Conservation (phyloP, 2,113 vertebrate species). For the Lophochroa leadbeateri region DNA sequence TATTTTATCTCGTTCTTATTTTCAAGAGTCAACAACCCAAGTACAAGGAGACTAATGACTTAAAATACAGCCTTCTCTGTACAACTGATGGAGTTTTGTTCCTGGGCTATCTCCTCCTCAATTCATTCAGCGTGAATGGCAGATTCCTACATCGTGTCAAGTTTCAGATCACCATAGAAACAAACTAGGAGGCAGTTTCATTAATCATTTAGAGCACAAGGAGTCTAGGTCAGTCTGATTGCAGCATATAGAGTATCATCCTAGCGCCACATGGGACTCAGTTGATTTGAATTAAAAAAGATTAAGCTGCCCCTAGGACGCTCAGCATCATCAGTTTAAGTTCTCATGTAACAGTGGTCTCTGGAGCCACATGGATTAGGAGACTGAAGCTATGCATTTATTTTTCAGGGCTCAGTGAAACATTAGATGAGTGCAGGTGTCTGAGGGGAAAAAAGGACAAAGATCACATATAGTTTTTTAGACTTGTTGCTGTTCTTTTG, state of each 20-base stretch:
- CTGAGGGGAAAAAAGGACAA: conserved; percentile 80
- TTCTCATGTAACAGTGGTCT: conserved; percentile 97
- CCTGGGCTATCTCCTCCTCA: conserved; percentile 66
- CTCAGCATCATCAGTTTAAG: conserved; percentile 90
- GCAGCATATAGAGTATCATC: conserved; percentile 99
- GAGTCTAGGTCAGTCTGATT: conserved; percentile 99
- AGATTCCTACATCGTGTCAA: conserved; percentile 96
- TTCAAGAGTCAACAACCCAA: conserved; percentile 47
- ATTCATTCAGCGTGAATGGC: conserved; percentile 83
- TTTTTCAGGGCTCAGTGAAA: conserved; percentile 97
- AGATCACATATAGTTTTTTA: conserved; percentile 79
- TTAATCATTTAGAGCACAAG: conserved; percentile 99
- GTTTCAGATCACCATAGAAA: conserved; percentile 98
- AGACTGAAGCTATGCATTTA: conserved; percentile 96
- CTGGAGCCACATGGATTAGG: conserved; percentile 99
- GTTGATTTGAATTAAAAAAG: conserved; percentile 97
- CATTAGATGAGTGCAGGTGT: conserved; percentile 97
- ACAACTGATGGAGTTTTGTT: conserved; percentile 61
- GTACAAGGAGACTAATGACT: conserved; percentile 47
- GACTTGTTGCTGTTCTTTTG: conserved; percentile 86
- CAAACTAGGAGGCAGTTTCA: conserved; percentile 98
- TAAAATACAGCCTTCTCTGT: conserved; percentile 48
- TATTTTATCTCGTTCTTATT: conserved; percentile 17
- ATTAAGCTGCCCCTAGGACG: conserved; percentile 87
- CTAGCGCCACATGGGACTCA: conserved; percentile 87